Percentiles rank a stretch among this genome's conserved stretches.
These are phyloP conservation scores for Polymixis lichenea DNA, from an alignment of 2,888 invertebrate genomes.

Conservation along the genomic window DNA sequence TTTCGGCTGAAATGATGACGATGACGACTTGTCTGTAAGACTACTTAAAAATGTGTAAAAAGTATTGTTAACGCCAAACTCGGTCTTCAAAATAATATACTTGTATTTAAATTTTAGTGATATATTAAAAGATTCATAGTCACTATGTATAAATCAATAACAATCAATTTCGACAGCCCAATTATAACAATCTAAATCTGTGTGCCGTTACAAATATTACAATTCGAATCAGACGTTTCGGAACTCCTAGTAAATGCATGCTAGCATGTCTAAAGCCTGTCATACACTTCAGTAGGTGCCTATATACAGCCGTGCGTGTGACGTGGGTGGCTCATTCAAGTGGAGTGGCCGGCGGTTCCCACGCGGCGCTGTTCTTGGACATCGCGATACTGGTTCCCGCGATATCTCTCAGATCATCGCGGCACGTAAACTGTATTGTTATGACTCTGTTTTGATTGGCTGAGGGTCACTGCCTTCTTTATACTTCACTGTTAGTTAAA, in stretches of 20 bases:
- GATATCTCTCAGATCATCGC: conserved; percentile 33
- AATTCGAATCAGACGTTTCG: not conserved
- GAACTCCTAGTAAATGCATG: conserved; percentile 7
- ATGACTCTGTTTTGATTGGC: conserved; percentile 48
- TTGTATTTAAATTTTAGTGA: not conserved
- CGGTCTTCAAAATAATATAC: not conserved
- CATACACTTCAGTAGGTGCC: conserved; percentile 14
- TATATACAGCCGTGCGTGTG: conserved; percentile 1
- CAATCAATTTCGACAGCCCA: not conserved
- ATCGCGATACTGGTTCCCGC: conserved; percentile 48
- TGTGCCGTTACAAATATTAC: not conserved
- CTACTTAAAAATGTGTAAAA: too few relatives aligned
- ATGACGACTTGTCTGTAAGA: too few relatives aligned
- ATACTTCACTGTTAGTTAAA: conserved; percentile 10
- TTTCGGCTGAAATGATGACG: too few relatives aligned
- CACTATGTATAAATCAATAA: not conserved
- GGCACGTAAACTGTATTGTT: conserved; percentile 56
- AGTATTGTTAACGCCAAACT: not conserved
- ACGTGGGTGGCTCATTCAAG: conserved; percentile 70
- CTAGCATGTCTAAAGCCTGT: conserved; percentile 7
- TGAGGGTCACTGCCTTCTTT: conserved; percentile 57
- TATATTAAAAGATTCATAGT: not conserved
- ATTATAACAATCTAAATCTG: not conserved
- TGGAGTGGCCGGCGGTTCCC: conserved; percentile 54
- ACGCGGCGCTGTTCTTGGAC: conserved; percentile 61